Percentiles rank a stretch among this genome's conserved stretches.
phyloP scores from a whole-genome alignment of 2,797 vertebrate species.

The Danionella dracula region DNA sequence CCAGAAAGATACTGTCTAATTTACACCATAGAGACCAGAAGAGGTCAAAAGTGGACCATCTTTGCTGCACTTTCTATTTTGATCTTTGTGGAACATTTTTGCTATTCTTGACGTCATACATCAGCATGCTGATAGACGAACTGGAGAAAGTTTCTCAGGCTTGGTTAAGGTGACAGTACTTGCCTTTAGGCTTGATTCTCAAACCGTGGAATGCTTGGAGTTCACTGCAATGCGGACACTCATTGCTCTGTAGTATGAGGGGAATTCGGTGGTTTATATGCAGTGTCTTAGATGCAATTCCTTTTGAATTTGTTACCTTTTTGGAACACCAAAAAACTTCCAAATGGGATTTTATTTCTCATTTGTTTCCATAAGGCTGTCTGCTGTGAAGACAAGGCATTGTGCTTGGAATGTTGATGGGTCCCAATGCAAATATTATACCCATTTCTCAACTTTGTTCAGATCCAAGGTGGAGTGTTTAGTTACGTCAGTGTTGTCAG shows the following conservation, averaged over 20 bases:
- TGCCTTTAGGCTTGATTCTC: neutral
- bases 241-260: conserved; percentile 42
- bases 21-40: neutral
- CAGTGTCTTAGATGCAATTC: neutral
- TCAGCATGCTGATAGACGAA: neutral
- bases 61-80: neutral
- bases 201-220: conserved; percentile 27
- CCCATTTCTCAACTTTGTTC: no score
- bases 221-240: conserved; percentile 17
- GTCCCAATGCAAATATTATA: conserved; percentile 22
- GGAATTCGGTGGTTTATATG: conserved; percentile 55
- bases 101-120: neutral
- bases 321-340: neutral
- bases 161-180: neutral
- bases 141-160: neutral
- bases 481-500: no score
- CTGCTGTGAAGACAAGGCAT: neutral
- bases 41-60: neutral
- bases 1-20: neutral
- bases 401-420: neutral
- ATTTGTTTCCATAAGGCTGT: conserved; percentile 4
- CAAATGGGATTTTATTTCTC: neutral
- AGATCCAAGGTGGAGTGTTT: no score
- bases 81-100: neutral
- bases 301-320: neutral